Base-by-base conservation (phyloP, 2,113 vertebrate genomes). In the Beaufortia kweichowensis region DNA sequence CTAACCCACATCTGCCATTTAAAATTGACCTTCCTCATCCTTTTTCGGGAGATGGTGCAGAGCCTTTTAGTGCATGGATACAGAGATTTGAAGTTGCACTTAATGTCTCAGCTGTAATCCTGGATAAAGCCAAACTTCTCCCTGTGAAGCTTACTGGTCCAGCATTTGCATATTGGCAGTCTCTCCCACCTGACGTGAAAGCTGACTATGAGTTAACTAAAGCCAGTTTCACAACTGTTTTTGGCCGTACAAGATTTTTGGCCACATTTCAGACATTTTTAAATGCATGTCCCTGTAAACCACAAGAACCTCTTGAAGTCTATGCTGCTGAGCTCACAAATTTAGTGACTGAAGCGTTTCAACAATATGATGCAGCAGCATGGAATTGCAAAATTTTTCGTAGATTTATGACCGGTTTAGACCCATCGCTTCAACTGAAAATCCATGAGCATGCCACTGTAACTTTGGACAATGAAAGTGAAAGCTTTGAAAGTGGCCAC, bases 41-140 rank as follows among this genome's bases (percentile, higher is more conserved):
- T 28, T 63, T 75, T 55, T 39, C 19, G 0, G 19, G 41, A 1
- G 59, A 63, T 31, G 17, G 24, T 9, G 4, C 23, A 21, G 23
- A 74, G 11, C 39, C 41, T 3, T 74, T 50, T 11, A n/a, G 39
- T 41, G 17, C 57, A 62, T 74, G 35, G 24, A 62, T 74, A 23
- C 35, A 61, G 39, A 43, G 35, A 53, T 74, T 74, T 46, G 39
- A 74, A 61, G 57, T 74, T 12, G 71, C 39, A 14, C 17, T 61
- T 19, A 41, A 74, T 74, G 39, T 61, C 5, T 46, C 24, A 19
- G 23, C 56, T 6, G n/a, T 9, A 61, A 15, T 19, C 19, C 10
- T 43, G 9, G 41, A 43, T 11, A 43, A 43, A 12, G 41, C 41
- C 12, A 33, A 19, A 63, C 15, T 63, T 33, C 31, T 21, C 41